A percentile compares a stretch with the other conserved stretches of the same genome.
These are phyloP conservation scores for Gasterosteus nipponicus DNA, from an alignment of 2,113 vertebrate genomes.

Conservation along the genomic window DNA sequence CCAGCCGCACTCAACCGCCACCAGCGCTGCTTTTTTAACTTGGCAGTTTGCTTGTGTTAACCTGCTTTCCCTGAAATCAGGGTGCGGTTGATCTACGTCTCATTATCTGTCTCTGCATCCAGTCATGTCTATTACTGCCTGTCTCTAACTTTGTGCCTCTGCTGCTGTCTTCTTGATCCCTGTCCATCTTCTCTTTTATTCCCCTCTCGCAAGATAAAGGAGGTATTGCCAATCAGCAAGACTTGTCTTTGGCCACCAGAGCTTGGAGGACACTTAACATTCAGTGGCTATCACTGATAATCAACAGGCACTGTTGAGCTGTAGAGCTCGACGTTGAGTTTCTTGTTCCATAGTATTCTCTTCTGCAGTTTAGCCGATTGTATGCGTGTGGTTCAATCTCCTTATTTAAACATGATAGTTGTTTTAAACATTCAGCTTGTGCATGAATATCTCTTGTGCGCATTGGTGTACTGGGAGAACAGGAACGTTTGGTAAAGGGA, in stretches of 20 bases:
- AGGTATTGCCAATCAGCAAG: slow-evolving; percentile 58
- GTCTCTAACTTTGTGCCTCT: not conserved
- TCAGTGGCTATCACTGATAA: slow-evolving; percentile 38
- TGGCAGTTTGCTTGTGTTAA: slow-evolving; percentile 45
- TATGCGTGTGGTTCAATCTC: not conserved
- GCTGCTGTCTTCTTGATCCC: not conserved
- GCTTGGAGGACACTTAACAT: slow-evolving; percentile 35
- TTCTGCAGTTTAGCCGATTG: not conserved
- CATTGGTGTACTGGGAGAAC: not conserved
- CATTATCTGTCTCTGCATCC: slow-evolving; percentile 1
- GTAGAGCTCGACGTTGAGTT: not conserved
- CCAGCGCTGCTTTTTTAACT: slow-evolving; percentile 22
- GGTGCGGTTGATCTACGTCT: slow-evolving; percentile 18
- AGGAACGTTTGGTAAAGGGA: slow-evolving; percentile 18
- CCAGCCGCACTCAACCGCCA: slow-evolving; percentile 63
- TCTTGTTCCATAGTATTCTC: not conserved
- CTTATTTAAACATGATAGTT: not conserved
- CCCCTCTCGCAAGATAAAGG: slow-evolving; percentile 70
- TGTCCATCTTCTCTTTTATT: slow-evolving; percentile 13
- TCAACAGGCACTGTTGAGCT: slow-evolving; percentile 11
- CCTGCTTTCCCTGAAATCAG: slow-evolving; percentile 49
- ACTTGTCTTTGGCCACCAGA: slow-evolving; percentile 23
- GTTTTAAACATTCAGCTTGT: not conserved
- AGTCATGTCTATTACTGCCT: not conserved
- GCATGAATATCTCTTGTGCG: not conserved